phyloP scores from a whole-genome alignment of 2,797 vertebrate species.

The Orientallactaga sibirica region DNA sequence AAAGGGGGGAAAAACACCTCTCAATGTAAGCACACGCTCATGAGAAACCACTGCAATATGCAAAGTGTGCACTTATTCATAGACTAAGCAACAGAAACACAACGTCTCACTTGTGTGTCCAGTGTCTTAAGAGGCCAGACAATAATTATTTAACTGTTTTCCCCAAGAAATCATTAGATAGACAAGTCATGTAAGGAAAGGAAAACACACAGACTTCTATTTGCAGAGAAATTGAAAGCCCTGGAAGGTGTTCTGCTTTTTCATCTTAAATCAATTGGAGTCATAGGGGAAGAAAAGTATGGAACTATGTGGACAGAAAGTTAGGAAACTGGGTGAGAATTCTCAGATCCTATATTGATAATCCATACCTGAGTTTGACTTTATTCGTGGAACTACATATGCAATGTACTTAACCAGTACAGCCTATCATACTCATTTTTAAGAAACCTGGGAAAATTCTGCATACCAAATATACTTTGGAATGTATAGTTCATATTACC shows the following conservation, averaged over 20 bases:
- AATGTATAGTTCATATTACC: neutral
- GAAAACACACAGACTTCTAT: conserved; percentile 19
- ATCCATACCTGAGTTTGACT: neutral
- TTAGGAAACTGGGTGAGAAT: neutral
- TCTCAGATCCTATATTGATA: neutral
- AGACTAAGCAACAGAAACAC: neutral
- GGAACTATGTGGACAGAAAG: neutral
- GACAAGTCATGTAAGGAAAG: conserved; percentile 17
- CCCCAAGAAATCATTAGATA: neutral
- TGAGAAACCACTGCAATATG: neutral
- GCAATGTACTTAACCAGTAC: neutral
- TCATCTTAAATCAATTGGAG: neutral
- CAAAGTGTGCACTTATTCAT: conserved; percentile 19
- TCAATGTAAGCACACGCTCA: neutral
- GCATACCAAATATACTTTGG: neutral
- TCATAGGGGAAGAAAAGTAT: neutral
- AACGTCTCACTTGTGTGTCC: neutral
- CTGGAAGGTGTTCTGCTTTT: neutral
- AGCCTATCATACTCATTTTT: neutral
- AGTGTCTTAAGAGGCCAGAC: conserved; percentile 26
- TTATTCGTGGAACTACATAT: neutral
- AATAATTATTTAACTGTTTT: conserved; percentile 39
- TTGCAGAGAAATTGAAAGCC: conserved; percentile 20
- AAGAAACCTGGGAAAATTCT: neutral
- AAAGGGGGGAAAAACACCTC: neutral